Percentiles rank a stretch among this genome's conserved stretches.
phyloP scores from a whole-genome alignment of 2,113 vertebrate genomes.

The Craseonycteris thonglongyai region DNA sequence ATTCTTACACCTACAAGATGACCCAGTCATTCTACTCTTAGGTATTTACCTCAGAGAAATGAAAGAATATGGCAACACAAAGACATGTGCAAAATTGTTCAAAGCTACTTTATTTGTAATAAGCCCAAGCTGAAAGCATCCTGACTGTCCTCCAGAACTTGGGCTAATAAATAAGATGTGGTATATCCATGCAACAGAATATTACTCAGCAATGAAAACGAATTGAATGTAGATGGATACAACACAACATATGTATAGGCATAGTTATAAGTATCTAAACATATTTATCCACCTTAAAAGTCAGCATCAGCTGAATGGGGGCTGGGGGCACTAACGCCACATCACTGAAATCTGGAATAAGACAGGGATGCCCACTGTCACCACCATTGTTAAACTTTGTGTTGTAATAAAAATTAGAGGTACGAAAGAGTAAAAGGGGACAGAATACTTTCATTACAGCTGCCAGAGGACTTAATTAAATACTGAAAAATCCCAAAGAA shows the following conservation, averaged over 20 bases:
- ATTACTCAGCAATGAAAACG: not conserved
- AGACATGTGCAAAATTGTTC: not conserved
- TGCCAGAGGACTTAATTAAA: not conserved
- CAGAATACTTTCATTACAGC: not conserved
- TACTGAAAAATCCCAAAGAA: not conserved
- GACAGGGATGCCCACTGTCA: not conserved
- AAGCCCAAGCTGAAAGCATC: not conserved
- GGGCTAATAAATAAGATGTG: not conserved
- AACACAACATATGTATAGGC: not conserved
- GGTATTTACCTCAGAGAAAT: not conserved
- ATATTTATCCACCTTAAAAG: not conserved
- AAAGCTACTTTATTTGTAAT: not conserved
- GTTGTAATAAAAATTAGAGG: not conserved
- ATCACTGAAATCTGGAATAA: not conserved
- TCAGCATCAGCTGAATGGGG: not conserved
- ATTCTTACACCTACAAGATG: not conserved
- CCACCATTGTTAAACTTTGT: not conserved
- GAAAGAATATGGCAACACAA: not conserved
- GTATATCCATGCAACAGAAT: too few relatives aligned
- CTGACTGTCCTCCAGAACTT: not conserved
- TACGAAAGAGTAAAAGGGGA: not conserved
- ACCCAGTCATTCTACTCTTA: not conserved
- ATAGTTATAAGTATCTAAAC: not conserved
- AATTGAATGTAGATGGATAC: not conserved
- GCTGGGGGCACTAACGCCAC: rapidly evolving